Base-by-base conservation (phyloP, 2,113 vertebrate genomes). In the Carassius auratus region DNA sequence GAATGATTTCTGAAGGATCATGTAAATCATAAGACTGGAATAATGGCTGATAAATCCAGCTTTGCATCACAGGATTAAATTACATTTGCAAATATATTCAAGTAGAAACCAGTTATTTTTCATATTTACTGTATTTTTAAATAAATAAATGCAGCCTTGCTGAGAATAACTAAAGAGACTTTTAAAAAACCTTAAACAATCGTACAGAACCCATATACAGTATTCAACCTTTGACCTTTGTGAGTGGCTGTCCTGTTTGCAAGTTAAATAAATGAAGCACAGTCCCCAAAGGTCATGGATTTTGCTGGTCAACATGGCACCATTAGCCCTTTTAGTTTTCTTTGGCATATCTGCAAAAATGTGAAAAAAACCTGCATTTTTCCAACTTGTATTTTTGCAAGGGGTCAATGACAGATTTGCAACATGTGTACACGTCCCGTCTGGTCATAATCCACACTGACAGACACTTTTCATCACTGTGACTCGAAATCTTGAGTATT, bases 371-470 rank as follows among this genome's bases (percentile, higher is more conserved):
- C 38, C 15, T 71, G 8, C 30, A 9, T 19, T 36, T 69, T 38
- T 19, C 30, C 15, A 30, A 36, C 15, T 15, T 3, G 38, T 45
- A 62, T 84, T 64, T 68, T 76, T 42, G 42, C n/a, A 57, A 76
- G 68, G 55, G 26, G 23, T 84, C 57, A 84, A 55, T 75, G 33
- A 84, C 78, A 87, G 42, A 75, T 14, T 26, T 13, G 64, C 3
- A 1, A 9, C 19, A 42, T 75, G 36, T 77, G 30, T 77, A 48
- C 52, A 19, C 19, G 7, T 66, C 4, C 48, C 12, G 14, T 26
- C 30, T 48, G 42, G 68, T 62, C 15, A 19, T 77, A 59, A 84
- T 79, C 80, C 52, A 75, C 38, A 69, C 75, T 74, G 81, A 73
- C 52, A 62, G 66, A 12, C 50, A 9, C 69, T 75, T 68, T 82